Conservation (phyloP, 2,888 invertebrate species). For the Eupithecia vulgata region DNA sequence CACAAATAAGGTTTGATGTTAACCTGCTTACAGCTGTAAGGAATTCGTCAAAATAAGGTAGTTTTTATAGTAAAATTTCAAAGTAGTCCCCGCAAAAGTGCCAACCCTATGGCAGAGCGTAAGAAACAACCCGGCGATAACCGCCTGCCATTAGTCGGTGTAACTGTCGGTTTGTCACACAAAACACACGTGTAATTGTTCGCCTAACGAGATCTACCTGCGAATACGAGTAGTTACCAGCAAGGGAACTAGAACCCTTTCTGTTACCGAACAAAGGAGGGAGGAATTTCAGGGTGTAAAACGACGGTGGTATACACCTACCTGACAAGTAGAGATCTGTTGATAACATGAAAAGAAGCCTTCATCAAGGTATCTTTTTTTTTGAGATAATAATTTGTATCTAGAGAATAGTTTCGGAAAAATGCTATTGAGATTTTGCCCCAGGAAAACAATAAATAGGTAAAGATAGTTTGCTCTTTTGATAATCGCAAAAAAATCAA, state of each 20-base stretch:
- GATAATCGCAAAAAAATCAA: background rate
- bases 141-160: constrained; percentile 35
- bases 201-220: constrained; percentile 19
- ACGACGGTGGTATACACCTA: background rate
- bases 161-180: constrained; percentile 44
- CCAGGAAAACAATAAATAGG: background rate
- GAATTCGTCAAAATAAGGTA: no score
- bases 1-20: no score
- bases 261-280: background rate
- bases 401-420: background rate
- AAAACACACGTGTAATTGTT: constrained; percentile 29
- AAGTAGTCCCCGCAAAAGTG: background rate
- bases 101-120: background rate
- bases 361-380: background rate
- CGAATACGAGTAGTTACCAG: constrained; percentile 3
- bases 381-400: background rate
- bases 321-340: background rate
- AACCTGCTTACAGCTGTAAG: no score
- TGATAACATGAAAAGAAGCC: background rate
- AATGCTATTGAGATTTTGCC: background rate
- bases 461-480: background rate
- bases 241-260: background rate
- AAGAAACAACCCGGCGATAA: constrained; percentile 20
- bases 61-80: background rate
- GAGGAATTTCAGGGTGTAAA: background rate